Evolutionary conservation across 1,140 invertebrate genomes (phyloP).

Genomic region (Trachymyrmex cornetzi): DNA sequence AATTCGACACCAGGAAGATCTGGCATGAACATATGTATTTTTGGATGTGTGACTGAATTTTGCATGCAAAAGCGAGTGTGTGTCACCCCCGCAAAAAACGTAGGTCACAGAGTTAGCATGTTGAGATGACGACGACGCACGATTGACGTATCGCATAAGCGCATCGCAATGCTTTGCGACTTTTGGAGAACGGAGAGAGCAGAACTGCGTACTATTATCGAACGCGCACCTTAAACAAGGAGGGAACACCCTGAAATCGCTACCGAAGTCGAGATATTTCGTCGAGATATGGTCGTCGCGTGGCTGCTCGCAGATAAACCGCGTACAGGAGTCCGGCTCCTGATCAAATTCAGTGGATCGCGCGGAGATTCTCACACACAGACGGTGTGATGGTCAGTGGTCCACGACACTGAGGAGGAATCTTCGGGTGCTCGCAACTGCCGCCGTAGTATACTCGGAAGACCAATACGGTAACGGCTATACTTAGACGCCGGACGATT

Average conservation of each 20-base stretch:
- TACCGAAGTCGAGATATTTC: slow-evolving; percentile 24
- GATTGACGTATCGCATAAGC: slow-evolving; percentile 31
- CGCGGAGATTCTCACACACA: slow-evolving; percentile 40
- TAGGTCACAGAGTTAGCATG: neutral
- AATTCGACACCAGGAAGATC: slow-evolving; percentile 75
- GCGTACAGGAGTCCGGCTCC: slow-evolving; percentile 68
- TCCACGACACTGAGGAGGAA: slow-evolving; percentile 70
- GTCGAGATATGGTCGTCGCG: slow-evolving; percentile 58
- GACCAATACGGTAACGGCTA: slow-evolving; percentile 85
- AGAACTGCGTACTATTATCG: neutral
- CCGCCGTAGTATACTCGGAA: slow-evolving; percentile 54
- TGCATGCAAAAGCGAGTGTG: slow-evolving; percentile 34
- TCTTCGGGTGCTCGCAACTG: slow-evolving; percentile 34
- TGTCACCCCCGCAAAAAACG: slow-evolving; percentile 25
- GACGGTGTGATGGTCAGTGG: slow-evolving; percentile 70
- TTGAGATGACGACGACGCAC: neutral
- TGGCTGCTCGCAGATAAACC: slow-evolving; percentile 81
- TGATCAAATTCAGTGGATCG: slow-evolving; percentile 24
- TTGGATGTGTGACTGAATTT: slow-evolving; percentile 73
- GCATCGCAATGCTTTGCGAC: neutral
- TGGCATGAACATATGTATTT: slow-evolving; percentile 74
- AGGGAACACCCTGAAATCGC: slow-evolving; percentile 59
- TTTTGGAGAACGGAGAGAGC: neutral
- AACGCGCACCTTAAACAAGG: slow-evolving; percentile 64
- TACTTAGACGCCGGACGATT: slow-evolving; percentile 84